phyloP scores from a whole-genome alignment of 2,888 invertebrate genomes.

The Coelopa pilipes region DNA sequence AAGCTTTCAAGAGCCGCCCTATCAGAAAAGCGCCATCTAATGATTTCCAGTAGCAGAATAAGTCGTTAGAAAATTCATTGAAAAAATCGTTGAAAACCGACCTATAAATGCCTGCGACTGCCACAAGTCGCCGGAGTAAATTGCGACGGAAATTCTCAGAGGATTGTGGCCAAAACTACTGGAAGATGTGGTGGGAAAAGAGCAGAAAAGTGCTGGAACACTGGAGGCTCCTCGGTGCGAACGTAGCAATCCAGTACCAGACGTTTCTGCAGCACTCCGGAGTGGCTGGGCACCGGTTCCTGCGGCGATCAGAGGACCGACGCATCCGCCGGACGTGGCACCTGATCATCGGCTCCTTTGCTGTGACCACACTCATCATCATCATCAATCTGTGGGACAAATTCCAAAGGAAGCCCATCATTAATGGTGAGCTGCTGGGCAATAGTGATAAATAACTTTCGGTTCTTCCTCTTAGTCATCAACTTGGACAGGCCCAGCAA shows the following conservation, averaged over 20 bases:
- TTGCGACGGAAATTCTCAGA: too few species aligned
- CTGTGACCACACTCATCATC: background rate
- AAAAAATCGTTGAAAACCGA: too few species aligned
- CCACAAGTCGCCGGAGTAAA: too few species aligned
- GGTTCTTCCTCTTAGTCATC: background rate
- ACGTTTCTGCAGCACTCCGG: background rate
- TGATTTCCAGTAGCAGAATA: too few species aligned
- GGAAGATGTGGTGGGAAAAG: background rate
- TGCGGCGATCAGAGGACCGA: background rate
- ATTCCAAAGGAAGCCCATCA: background rate
- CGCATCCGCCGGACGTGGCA: background rate
- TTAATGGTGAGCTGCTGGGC: background rate
- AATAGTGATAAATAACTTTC: background rate
- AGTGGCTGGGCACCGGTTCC: background rate
- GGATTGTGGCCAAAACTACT: too few species aligned
- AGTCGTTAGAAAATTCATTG: too few species aligned
- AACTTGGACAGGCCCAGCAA: background rate
- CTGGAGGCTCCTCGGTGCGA: background rate
- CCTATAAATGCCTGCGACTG: too few species aligned
- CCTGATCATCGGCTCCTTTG: background rate
- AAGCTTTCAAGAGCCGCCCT: too few species aligned
- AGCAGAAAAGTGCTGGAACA: background rate
- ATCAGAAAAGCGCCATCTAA: too few species aligned
- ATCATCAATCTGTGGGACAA: conserved; percentile 1
- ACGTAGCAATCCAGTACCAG: background rate